A percentile compares a stretch with the other conserved stretches of the same genome.
Conservation (phyloP, 92 coral and sea anemone genomes). For the Porites divaricata region DNA sequence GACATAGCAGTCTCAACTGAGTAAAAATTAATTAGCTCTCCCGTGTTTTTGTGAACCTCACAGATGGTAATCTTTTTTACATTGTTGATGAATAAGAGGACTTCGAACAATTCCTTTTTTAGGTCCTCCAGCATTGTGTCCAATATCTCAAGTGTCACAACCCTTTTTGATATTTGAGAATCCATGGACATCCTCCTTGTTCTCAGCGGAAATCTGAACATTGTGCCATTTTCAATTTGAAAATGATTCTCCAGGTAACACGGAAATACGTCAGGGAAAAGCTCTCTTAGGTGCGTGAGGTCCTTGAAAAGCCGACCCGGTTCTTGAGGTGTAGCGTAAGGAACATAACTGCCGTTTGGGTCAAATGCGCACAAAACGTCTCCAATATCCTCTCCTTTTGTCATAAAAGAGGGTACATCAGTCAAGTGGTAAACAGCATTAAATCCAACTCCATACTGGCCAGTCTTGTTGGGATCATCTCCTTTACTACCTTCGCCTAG, state of each 20-base stretch:
- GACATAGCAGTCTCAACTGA: slow-evolving; percentile 53
- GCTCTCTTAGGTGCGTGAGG: slow-evolving; percentile 34
- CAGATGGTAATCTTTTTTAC: slow-evolving; percentile 74
- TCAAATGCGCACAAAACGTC: slow-evolving; percentile 80
- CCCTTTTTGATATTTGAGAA: slow-evolving; percentile 30
- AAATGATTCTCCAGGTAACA: slow-evolving; percentile 76
- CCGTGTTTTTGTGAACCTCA: slow-evolving; percentile 47
- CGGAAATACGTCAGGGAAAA: slow-evolving; percentile 71
- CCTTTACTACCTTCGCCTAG: slow-evolving; percentile 93
- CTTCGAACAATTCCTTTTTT: slow-evolving; percentile 65
- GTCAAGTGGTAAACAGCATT: slow-evolving; percentile 93
- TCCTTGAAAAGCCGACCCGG: slow-evolving; percentile 70
- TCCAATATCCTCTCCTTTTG: slow-evolving; percentile 74
- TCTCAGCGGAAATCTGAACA: slow-evolving; percentile 84
- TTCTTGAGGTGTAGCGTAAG: slow-evolving; percentile 60
- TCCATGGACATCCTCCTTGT: slow-evolving; percentile 37
- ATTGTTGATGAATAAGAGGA: slow-evolving; percentile 80
- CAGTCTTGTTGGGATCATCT: slow-evolving; percentile 88
- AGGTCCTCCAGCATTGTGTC: slow-evolving; percentile 61
- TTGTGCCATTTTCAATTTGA: slow-evolving; percentile 61
- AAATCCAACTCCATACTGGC: slow-evolving; percentile 93
- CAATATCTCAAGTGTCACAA: slow-evolving; percentile 25
- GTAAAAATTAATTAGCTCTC: slow-evolving; percentile 43
- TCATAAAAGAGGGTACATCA: slow-evolving; percentile 81
- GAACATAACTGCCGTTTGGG: slow-evolving; percentile 76